Conservation (phyloP, 2,888 invertebrate species). For the Beris chalybata region DNA sequence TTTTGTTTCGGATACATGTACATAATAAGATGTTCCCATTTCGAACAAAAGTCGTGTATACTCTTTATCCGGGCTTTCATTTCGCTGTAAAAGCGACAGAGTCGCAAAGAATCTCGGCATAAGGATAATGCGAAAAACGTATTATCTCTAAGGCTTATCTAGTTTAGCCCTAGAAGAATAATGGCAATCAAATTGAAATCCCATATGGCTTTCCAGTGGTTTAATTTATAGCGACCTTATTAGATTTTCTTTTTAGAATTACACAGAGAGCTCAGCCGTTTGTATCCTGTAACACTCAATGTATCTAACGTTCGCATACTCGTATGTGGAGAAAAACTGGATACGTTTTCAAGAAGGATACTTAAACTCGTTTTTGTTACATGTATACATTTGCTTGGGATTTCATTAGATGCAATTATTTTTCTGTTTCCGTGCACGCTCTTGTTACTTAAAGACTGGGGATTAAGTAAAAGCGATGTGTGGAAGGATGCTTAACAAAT, state of each 20-base stretch:
- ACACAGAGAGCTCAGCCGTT: no score
- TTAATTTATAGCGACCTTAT: conserved; percentile 32
- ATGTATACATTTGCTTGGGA: no score
- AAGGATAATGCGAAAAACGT: conserved; percentile 29
- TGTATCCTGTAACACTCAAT: no score
- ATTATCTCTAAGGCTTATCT: conserved; percentile 30
- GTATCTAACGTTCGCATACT: no score
- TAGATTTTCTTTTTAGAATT: conserved; percentile 17
- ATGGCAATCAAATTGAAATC: conserved; percentile 32
- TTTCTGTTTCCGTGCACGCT: no score
- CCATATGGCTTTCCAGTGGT: conserved; percentile 32
- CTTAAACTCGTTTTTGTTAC: no score
- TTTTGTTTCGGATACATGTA: background rate
- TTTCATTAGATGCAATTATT: no score
- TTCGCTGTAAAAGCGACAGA: conserved; percentile 9
- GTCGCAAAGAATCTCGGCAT: conserved; percentile 15
- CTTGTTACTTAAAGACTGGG: no score
- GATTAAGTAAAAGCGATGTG: no score
- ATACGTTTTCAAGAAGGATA: no score
- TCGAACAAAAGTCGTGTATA: background rate
- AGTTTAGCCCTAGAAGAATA: conserved; percentile 29
- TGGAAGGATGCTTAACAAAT: no score
- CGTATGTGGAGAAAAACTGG: no score
- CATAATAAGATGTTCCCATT: background rate
- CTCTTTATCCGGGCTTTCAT: background rate